Evolutionary conservation across 1,140 invertebrate species (phyloP).

Genomic region (Bombus soroeensis): DNA sequence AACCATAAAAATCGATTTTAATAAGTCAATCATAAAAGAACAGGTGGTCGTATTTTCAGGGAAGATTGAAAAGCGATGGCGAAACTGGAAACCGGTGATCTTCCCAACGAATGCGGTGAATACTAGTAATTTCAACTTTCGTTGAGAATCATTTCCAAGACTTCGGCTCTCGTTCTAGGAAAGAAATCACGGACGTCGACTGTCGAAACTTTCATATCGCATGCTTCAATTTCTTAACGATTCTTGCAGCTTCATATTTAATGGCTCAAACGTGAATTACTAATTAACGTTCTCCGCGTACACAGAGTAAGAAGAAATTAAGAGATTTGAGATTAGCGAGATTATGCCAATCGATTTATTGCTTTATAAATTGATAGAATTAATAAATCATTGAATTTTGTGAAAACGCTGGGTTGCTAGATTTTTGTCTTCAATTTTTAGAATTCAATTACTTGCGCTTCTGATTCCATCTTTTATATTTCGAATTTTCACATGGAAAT

Average conservation of each 20-base stretch:
- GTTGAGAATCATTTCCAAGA: background rate
- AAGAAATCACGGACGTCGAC: background rate
- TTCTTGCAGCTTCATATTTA: background rate
- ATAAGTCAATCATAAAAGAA: conserved; percentile 21
- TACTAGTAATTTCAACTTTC: conserved; percentile 20
- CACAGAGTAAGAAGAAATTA: background rate
- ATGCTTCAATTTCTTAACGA: background rate
- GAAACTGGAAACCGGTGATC: background rate
- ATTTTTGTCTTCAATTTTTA: background rate
- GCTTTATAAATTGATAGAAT: background rate
- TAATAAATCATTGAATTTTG: background rate
- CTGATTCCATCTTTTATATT: background rate
- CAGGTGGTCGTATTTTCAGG: conserved; percentile 13
- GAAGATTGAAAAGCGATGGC: background rate
- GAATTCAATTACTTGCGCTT: background rate
- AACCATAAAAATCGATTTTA: conserved; percentile 35
- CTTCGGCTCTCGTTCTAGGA: background rate
- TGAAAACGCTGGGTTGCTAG: too few relatives aligned
- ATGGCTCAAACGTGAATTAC: too few relatives aligned
- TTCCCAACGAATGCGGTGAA: background rate
- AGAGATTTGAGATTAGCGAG: background rate
- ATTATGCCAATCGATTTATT: background rate
- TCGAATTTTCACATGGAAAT: too few relatives aligned
- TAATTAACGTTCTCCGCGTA: too few relatives aligned
- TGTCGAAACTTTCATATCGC: background rate